Conservation (phyloP, 2,797 vertebrate genomes). For the Chromobotia macracanthus region DNA sequence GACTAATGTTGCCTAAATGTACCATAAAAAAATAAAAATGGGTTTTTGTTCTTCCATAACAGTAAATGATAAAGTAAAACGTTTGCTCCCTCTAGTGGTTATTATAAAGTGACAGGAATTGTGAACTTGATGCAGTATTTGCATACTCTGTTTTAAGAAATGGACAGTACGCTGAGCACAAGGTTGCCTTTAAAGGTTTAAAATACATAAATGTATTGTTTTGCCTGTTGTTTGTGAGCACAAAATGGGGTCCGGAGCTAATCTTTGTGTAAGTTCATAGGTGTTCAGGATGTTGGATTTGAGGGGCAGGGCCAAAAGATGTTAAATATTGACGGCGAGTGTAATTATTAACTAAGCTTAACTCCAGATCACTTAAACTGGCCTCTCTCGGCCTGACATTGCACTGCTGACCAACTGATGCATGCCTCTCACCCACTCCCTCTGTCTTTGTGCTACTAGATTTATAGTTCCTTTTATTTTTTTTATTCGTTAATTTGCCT, state of each 20-base stretch:
- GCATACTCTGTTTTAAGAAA: not conserved
- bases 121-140: not conserved
- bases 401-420: slow-evolving; percentile 55
- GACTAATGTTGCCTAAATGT: not conserved
- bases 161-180: not conserved
- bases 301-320: slow-evolving; percentile 77
- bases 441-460: slow-evolving; percentile 13
- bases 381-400: slow-evolving; percentile 71
- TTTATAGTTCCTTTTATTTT: not conserved
- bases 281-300: slow-evolving; percentile 79
- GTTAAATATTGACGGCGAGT: slow-evolving; percentile 82
- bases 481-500: not conserved
- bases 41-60: not conserved
- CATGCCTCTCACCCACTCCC: slow-evolving; percentile 38
- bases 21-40: not conserved
- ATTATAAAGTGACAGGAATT: slow-evolving; percentile 51
- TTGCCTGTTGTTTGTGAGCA: not conserved
- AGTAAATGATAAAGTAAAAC: not conserved
- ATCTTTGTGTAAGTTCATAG: slow-evolving; percentile 63
- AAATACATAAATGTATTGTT: not conserved
- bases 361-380: slow-evolving; percentile 76
- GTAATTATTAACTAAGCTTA: slow-evolving; percentile 81
- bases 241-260: slow-evolving; percentile 3
- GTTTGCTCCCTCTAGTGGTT: slow-evolving; percentile 48
- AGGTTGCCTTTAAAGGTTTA: not conserved